Conservation (phyloP, 2,113 vertebrate species). For the Perca flavescens region DNA sequence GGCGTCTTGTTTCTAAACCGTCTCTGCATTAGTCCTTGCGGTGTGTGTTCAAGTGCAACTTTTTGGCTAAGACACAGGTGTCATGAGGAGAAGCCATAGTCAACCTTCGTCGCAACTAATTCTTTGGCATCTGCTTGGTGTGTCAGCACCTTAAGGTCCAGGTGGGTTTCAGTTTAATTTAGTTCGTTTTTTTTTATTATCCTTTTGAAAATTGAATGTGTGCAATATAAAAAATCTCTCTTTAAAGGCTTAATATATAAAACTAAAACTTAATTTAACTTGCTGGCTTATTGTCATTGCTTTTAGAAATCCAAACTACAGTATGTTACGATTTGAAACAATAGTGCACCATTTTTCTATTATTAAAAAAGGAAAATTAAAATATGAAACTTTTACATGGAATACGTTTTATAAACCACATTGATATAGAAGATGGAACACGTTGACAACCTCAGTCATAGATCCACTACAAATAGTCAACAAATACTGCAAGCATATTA, state of each 20-base stretch:
- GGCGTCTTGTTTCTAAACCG: too few relatives aligned
- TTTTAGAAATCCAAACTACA: neutral
- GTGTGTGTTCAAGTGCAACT: too few relatives aligned
- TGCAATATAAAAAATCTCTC: too few relatives aligned
- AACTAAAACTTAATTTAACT: neutral
- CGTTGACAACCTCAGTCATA: neutral
- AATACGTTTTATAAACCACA: neutral
- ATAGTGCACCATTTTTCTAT: neutral
- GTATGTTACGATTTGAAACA: neutral
- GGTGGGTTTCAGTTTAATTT: too few relatives aligned
- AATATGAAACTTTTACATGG: neutral
- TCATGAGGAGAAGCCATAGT: too few relatives aligned
- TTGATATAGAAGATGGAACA: too few relatives aligned
- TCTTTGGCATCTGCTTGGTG: too few relatives aligned
- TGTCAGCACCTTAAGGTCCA: too few relatives aligned
- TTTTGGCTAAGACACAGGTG: too few relatives aligned
- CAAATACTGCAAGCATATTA: neutral
- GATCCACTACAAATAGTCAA: neutral
- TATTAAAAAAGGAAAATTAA: too few relatives aligned
- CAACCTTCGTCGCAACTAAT: too few relatives aligned
- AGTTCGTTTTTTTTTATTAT: neutral
- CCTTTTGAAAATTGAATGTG: neutral
- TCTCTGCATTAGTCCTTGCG: too few relatives aligned
- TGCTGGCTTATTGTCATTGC: neutral
- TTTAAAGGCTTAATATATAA: neutral